Evolutionary conservation across 2,888 invertebrate genomes (phyloP).

Genomic region (Agonopterix arenella): DNA sequence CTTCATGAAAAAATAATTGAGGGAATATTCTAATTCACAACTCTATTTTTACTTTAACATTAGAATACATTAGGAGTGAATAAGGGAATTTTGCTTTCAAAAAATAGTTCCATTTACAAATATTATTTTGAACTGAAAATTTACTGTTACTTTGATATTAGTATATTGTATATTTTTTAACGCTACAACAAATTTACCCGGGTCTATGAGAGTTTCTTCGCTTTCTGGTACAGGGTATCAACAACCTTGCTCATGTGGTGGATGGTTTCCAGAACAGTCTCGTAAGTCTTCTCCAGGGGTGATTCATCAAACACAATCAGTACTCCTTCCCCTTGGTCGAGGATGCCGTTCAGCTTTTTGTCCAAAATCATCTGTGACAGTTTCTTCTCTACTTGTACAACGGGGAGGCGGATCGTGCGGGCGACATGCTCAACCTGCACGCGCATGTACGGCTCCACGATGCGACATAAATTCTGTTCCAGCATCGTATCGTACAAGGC

Average conservation of each 20-base stretch:
- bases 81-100: conserved; percentile 54
- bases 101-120: conserved; percentile 63
- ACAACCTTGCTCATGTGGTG: conserved; percentile 99
- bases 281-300: conserved; percentile 96
- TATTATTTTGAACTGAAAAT: conserved; percentile 53
- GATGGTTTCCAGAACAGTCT: conserved; percentile 97
- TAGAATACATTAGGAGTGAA: conserved; percentile 34
- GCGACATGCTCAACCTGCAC: conserved; percentile 97
- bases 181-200: conserved; percentile 66
- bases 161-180: conserved; percentile 47
- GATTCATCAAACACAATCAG: conserved; percentile 98
- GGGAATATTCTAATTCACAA: conserved; percentile 29
- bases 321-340: conserved; percentile 99
- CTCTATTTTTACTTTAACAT: conserved; percentile 36
- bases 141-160: conserved; percentile 66
- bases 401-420: conserved; percentile 91
- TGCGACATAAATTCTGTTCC: conserved; percentile 98
- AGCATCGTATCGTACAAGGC: conserved; percentile 98
- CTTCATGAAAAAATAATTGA: not conserved
- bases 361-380: conserved; percentile 99
- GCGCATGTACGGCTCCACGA: conserved; percentile 98
- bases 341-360: conserved; percentile 96
- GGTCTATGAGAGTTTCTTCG: conserved; percentile 94
- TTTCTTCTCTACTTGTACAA: conserved; percentile 97
- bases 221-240: conserved; percentile 99